Evolutionary conservation across 2,797 vertebrate species (phyloP).

Genomic region (Chelonia mydas): DNA sequence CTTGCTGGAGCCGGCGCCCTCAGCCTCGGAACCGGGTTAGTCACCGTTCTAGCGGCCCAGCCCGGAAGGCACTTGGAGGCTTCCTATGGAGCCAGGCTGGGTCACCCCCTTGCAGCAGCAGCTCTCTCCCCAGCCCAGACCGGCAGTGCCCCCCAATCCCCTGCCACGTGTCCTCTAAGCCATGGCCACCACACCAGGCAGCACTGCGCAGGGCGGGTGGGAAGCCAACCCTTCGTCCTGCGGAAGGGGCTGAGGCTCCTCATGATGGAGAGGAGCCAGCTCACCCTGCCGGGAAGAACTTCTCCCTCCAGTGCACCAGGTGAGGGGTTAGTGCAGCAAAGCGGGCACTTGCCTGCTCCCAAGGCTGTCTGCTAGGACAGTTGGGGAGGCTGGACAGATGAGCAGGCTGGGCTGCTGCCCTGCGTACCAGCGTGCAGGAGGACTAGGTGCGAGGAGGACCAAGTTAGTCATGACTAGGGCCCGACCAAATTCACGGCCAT

Average conservation of each 20-base stretch:
- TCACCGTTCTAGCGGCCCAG: background rate
- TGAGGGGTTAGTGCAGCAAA: background rate
- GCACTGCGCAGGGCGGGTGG: background rate
- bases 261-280: background rate
- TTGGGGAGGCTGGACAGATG: fast-evolving
- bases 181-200: background rate
- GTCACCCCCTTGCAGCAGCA: background rate
- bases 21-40: too few species aligned
- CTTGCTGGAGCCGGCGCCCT: background rate
- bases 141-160: background rate
- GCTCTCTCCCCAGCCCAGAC: background rate
- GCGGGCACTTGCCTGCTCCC: background rate
- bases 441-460: background rate
- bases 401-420: background rate
- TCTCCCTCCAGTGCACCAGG: background rate
- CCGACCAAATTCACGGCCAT: too few species aligned
- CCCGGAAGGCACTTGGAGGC: background rate
- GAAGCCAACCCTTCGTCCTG: background rate
- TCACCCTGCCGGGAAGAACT: background rate
- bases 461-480: too few species aligned
- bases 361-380: background rate
- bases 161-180: too few species aligned
- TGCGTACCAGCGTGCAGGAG: background rate
- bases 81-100: background rate
- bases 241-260: too few species aligned